These are phyloP conservation scores for Cartodere bifasciata DNA, from an alignment of 2,888 invertebrate genomes.

Conservation along the genomic window DNA sequence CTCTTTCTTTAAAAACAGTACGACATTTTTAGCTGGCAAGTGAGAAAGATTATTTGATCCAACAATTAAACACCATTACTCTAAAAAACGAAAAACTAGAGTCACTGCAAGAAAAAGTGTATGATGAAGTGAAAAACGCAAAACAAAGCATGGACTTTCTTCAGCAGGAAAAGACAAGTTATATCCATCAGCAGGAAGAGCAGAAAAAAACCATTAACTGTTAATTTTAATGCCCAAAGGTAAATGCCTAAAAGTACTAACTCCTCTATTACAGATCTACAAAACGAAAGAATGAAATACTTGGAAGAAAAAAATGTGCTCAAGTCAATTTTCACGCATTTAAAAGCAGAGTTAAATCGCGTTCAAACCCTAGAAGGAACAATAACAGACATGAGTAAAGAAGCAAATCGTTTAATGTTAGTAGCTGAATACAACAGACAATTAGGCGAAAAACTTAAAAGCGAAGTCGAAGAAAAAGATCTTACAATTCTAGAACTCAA, in stretches of 20 bases:
- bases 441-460: conserved; percentile 27
- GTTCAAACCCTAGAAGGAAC: conserved; percentile 27
- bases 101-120: conserved; percentile 15
- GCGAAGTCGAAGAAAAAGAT: conserved; percentile 26
- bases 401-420: conserved; percentile 29
- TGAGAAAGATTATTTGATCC: conserved; percentile 16
- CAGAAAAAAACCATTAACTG: too few species aligned
- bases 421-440: conserved; percentile 32
- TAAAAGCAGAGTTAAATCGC: conserved; percentile 26
- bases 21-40: conserved; percentile 13
- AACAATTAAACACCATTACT: conserved; percentile 13
- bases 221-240: too few species aligned
- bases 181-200: too few species aligned
- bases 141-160: too few species aligned
- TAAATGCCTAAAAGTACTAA: too few species aligned
- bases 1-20: too few species aligned
- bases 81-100: conserved; percentile 14
- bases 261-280: conserved; percentile 25
- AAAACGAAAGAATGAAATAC: conserved; percentile 26
- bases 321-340: conserved; percentile 27
- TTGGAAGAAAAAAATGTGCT: conserved; percentile 29
- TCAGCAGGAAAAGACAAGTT: too few species aligned
- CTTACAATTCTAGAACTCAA: conserved; percentile 25
- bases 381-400: conserved; percentile 25
- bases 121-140: too few species aligned